These are phyloP conservation scores for Pachyseris speciosa DNA, from an alignment of 64 coral and sea anemone genomes.

Conservation along the genomic window DNA sequence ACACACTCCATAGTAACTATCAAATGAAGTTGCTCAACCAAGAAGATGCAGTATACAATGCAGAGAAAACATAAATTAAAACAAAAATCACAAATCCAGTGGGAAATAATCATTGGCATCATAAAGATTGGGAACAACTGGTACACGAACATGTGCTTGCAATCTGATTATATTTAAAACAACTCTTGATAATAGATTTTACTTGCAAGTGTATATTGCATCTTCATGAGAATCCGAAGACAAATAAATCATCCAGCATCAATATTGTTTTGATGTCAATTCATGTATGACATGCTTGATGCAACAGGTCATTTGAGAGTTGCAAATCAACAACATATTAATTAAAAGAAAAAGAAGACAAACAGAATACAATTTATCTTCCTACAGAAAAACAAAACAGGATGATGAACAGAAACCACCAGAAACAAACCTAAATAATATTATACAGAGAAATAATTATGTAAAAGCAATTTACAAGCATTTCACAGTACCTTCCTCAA, in stretches of 20 bases:
- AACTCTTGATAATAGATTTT: too few relatives aligned
- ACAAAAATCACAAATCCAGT: not conserved
- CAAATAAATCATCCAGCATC: too few relatives aligned
- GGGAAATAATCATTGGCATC: too few relatives aligned
- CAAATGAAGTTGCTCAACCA: constrained; percentile 20
- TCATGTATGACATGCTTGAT: not conserved
- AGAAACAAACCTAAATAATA: not conserved
- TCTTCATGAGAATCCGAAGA: too few relatives aligned
- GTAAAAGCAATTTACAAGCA: not conserved
- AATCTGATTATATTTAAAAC: too few relatives aligned
- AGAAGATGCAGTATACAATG: not conserved
- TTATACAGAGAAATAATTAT: not conserved
- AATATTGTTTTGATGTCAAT: too few relatives aligned
- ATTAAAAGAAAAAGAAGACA: not conserved
- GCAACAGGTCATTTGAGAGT: constrained; percentile 37
- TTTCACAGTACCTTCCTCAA: constrained; percentile 65
- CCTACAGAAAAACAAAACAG: not conserved
- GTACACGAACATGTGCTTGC: too few relatives aligned
- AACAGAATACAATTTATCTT: not conserved
- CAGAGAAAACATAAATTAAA: not conserved
- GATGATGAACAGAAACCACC: not conserved
- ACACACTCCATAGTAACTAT: not conserved
- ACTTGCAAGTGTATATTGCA: too few relatives aligned
- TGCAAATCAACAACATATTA: not conserved
- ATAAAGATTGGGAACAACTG: too few relatives aligned